Percentiles rank a stretch among this genome's conserved stretches.
Evolutionary conservation across 1,140 invertebrate species (phyloP).

Genomic region (Neodiprion virginianus): DNA sequence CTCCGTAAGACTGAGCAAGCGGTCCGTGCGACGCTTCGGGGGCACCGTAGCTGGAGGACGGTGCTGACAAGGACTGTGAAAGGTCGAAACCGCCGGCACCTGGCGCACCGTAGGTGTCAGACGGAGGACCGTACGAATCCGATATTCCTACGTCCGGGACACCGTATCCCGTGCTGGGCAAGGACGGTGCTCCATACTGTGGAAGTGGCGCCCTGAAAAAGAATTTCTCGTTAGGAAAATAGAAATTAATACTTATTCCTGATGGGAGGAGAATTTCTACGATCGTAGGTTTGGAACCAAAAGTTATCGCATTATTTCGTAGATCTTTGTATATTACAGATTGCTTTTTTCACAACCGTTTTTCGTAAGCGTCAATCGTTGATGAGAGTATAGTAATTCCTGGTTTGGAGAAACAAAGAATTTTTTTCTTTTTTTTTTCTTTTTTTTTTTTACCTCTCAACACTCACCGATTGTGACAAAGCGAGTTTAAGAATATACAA

Average conservation of each 20-base stretch:
- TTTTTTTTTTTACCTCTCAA: no score
- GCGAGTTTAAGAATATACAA: no score
- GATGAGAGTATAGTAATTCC: no score
- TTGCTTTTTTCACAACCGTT: no score
- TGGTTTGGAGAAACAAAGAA: no score
- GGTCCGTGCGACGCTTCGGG: slow-evolving; percentile 25
- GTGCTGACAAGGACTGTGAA: slow-evolving; percentile 27
- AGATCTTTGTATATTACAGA: no score
- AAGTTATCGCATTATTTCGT: no score
- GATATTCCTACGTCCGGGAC: slow-evolving; percentile 20
- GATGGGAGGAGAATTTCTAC: no score
- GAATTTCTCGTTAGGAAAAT: background rate
- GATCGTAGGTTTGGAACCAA: no score
- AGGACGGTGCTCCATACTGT: slow-evolving; percentile 29
- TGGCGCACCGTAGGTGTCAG: background rate
- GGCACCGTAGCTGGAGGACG: slow-evolving; percentile 21
- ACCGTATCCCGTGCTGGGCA: slow-evolving; percentile 27
- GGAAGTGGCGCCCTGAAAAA: slow-evolving; percentile 19
- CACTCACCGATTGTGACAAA: no score
- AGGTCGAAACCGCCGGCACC: slow-evolving; percentile 20
- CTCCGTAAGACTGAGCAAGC: slow-evolving; percentile 24
- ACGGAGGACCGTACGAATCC: slow-evolving; percentile 17
- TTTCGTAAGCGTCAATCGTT: no score
- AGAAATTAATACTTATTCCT: background rate
- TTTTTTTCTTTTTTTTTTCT: no score